Conservation (phyloP, 2,113 vertebrate species). For the Notarius lentiginosus region DNA sequence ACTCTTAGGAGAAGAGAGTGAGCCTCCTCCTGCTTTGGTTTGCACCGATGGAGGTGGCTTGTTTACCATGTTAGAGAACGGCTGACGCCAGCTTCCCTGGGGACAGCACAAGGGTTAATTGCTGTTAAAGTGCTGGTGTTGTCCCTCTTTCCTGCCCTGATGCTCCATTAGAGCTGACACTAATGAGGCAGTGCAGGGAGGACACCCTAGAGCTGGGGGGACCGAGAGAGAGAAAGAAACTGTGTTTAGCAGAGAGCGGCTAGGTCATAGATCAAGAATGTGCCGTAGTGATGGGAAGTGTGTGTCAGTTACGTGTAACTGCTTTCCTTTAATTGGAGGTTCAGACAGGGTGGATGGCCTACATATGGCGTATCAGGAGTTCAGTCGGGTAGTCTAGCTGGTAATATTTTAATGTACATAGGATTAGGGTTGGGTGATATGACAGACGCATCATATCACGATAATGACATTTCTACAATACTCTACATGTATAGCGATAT, state of each 20-base stretch:
- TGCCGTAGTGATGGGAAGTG: conserved; percentile 23
- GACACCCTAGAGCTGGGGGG: conserved; percentile 74
- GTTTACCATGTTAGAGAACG: conserved; percentile 87
- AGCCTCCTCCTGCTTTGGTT: conserved; percentile 40
- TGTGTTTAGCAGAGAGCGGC: conserved; percentile 29
- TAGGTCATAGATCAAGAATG: conserved; percentile 53
- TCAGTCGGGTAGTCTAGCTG: conserved; percentile 14
- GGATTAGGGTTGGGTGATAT: background rate
- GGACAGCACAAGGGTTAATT: conserved; percentile 87
- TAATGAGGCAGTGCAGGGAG: conserved; percentile 81
- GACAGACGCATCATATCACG: background rate
- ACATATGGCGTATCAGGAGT: conserved; percentile 45
- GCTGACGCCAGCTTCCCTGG: conserved; percentile 81
- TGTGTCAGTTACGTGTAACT: conserved; percentile 31
- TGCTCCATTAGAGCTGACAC: conserved; percentile 86
- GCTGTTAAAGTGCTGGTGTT: conserved; percentile 85
- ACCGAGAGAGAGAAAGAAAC: conserved; percentile 62
- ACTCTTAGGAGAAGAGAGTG: conserved; percentile 22
- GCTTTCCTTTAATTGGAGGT: conserved; percentile 47
- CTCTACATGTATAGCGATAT: background rate
- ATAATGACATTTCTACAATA: background rate
- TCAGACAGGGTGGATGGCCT: conserved; percentile 45
- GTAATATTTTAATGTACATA: background rate
- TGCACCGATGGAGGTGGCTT: conserved; percentile 81
- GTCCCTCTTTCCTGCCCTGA: conserved; percentile 80